These are phyloP conservation scores for Tarsius wallacei DNA, from an alignment of 2,797 vertebrate species.

Conservation along the genomic window DNA sequence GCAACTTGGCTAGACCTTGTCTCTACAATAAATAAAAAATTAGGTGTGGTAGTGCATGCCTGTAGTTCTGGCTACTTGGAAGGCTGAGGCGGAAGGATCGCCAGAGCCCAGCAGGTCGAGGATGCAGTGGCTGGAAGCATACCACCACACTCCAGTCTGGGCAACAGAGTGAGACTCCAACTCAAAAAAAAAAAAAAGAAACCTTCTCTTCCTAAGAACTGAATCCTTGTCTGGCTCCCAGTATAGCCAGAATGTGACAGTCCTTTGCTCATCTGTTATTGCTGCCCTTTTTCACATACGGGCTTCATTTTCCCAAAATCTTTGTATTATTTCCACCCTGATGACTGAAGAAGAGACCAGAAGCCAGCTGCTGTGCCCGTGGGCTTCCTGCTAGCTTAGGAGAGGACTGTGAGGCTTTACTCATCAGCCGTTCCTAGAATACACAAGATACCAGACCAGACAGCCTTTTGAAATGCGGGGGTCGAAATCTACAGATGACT, in stretches of 20 bases:
- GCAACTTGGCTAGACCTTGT: too few species aligned
- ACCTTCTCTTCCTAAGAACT: background rate
- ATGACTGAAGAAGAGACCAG: background rate
- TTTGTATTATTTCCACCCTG: background rate
- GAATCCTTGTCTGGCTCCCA: background rate
- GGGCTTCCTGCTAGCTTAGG: background rate
- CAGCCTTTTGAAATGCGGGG: background rate
- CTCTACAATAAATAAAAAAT: too few species aligned
- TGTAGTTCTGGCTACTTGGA: too few species aligned
- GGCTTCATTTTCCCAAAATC: constrained; percentile 39
- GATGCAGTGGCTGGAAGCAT: too few species aligned
- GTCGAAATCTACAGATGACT: constrained; percentile 47
- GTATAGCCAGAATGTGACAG: background rate
- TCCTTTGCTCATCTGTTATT: constrained; percentile 1
- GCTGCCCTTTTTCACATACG: constrained; percentile 12
- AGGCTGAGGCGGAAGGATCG: too few species aligned
- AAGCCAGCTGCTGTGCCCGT: background rate
- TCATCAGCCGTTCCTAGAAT: background rate
- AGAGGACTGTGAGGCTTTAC: background rate
- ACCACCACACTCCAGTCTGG: too few species aligned
- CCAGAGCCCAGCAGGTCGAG: too few species aligned
- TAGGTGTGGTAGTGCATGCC: too few species aligned
- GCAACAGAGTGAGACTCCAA: too few species aligned
- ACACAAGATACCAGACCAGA: background rate
- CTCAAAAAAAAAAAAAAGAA: too few species aligned